A percentile compares a stretch with the other conserved stretches of the same genome.
Evolutionary conservation across 2,797 vertebrate genomes (phyloP).

Genomic region (Lophotriccus pileatus): DNA sequence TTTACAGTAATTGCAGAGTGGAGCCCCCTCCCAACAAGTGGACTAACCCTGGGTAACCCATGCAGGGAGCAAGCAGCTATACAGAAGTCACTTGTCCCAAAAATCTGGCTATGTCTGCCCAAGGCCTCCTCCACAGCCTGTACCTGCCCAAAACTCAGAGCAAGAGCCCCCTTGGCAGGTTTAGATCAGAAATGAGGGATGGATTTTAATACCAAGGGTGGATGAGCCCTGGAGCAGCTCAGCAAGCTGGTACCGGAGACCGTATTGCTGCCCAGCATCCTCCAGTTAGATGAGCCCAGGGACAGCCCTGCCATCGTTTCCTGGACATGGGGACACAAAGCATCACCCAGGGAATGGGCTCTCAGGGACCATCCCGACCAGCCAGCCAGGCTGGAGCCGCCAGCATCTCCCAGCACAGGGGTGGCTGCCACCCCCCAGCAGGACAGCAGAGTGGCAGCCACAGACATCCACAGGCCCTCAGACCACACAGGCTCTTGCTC

Average conservation of each 20-base stretch:
- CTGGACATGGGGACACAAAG: background rate
- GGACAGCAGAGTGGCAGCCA: background rate
- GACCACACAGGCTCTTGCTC: background rate
- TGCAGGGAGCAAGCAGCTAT: background rate
- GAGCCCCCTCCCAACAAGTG: background rate
- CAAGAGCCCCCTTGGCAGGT: background rate
- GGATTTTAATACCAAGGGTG: fast-evolving
- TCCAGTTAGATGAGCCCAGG: background rate
- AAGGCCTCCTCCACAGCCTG: background rate
- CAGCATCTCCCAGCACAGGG: background rate
- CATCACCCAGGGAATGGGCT: background rate
- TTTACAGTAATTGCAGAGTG: background rate
- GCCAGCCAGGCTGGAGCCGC: background rate
- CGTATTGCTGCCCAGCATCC: background rate
- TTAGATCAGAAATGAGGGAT: background rate
- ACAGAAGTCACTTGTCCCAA: background rate
- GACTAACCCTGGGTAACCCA: background rate
- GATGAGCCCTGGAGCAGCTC: background rate
- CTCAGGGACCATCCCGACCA: background rate
- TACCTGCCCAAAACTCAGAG: background rate
- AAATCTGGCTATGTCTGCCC: background rate
- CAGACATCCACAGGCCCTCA: background rate
- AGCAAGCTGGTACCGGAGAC: background rate
- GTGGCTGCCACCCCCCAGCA: background rate
- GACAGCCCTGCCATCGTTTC: background rate